Conservation (phyloP, 2,113 vertebrate species). For the Camarhynchus parvulus region DNA sequence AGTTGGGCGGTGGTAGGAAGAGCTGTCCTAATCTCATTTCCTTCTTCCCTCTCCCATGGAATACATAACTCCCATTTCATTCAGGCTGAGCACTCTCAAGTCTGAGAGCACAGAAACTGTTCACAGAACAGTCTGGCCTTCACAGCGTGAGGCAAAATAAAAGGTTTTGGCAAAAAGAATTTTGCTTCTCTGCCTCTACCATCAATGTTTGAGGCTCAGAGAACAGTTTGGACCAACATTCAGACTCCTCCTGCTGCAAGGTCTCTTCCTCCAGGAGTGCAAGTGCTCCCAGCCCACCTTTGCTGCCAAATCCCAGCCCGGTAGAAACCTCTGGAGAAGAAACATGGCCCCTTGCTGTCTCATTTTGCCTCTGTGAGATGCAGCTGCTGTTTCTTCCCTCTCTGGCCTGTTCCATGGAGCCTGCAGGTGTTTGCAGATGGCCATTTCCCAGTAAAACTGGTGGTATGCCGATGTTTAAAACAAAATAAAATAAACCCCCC, state of each 20-base stretch:
- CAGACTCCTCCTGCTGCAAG: background rate
- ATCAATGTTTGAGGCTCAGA: background rate
- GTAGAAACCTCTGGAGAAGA: background rate
- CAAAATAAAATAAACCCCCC: constrained; percentile 27
- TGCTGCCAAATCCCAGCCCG: background rate
- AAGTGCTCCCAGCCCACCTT: background rate
- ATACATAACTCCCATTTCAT: background rate
- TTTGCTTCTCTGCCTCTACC: background rate
- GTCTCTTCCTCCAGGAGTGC: background rate
- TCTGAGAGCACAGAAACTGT: background rate
- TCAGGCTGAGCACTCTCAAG: background rate
- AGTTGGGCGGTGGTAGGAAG: background rate
- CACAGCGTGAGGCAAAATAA: background rate
- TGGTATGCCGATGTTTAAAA: constrained; percentile 37
- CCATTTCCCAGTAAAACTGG: background rate
- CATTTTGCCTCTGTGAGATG: background rate
- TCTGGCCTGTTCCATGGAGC: background rate
- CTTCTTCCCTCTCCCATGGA: background rate
- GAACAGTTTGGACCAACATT: background rate
- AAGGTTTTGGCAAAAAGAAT: background rate
- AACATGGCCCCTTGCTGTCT: background rate
- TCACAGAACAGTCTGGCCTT: background rate
- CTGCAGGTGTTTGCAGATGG: constrained; percentile 42
- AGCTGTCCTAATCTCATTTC: background rate
- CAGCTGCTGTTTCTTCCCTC: constrained; percentile 9